Percentiles rank a stretch among this genome's conserved stretches.
phyloP scores from a whole-genome alignment of 2,797 vertebrate genomes.

The Onychomys torridus region DNA sequence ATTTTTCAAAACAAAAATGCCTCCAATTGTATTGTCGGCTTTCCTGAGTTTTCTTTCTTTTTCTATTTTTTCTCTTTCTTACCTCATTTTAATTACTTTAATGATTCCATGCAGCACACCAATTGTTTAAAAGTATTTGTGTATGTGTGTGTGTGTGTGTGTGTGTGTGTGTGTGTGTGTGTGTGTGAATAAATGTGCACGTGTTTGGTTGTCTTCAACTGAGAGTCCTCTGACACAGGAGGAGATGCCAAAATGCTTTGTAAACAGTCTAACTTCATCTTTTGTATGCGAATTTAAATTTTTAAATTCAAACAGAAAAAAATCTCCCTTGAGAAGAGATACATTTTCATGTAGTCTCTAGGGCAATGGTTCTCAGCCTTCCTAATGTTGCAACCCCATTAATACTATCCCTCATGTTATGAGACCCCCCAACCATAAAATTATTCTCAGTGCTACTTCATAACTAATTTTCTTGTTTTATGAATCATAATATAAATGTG shows the following conservation, averaged over 20 bases:
- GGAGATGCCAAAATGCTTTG: constrained; percentile 19
- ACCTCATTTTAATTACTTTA: neutral
- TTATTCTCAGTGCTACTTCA: neutral
- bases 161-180: neutral
- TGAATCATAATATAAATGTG: neutral
- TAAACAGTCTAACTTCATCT: neutral
- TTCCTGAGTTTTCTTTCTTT: neutral
- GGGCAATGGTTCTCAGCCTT: neutral
- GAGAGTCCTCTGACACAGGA: neutral
- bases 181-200: neutral
- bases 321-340: neutral
- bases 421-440: neutral
- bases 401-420: neutral
- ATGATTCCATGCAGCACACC: neutral
- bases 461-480: neutral
- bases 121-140: neutral
- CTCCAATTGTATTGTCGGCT: neutral
- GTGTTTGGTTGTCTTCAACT: neutral
- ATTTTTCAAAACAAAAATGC: constrained; percentile 24
- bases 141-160: neutral
- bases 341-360: neutral
- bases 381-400: neutral
- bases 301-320: constrained; percentile 23
- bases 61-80: neutral
- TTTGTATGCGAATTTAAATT: constrained; percentile 43